Percentiles rank a stretch among this genome's conserved stretches.
These are phyloP conservation scores for Lydus trimaculatus DNA, from an alignment of 2,888 invertebrate genomes.

Conservation along the genomic window DNA sequence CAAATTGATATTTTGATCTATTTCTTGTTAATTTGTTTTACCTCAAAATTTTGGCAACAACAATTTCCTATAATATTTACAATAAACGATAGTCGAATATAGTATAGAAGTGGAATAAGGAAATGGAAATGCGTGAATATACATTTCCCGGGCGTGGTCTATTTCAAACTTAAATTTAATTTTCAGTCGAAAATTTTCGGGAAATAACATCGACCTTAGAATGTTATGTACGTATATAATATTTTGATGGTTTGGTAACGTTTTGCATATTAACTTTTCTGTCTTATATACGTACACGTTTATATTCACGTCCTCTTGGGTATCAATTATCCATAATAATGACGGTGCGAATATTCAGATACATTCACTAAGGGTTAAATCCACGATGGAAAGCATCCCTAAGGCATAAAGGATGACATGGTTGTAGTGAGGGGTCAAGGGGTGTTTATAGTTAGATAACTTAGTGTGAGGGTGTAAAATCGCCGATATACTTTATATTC, in stretches of 20 bases:
- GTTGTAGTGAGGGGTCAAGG: conserved; percentile 40
- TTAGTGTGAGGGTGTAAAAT: conserved; percentile 56
- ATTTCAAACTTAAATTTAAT: conserved; percentile 43
- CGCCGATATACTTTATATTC: conserved; percentile 33
- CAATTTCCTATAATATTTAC: not conserved
- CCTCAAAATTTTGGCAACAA: not conserved
- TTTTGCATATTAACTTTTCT: conserved; percentile 37
- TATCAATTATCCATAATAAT: conserved; percentile 45
- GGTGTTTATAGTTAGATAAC: conserved; percentile 52
- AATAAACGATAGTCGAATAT: not conserved
- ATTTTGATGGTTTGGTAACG: conserved; percentile 17
- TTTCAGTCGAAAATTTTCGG: conserved; percentile 42
- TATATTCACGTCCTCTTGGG: conserved; percentile 31
- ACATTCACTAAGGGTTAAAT: conserved; percentile 51
- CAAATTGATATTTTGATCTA: not conserved
- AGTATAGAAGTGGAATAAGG: conserved; percentile 26
- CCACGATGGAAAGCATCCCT: conserved; percentile 52
- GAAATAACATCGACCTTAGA: conserved; percentile 36
- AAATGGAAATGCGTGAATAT: conserved; percentile 50
- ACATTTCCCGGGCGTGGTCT: conserved; percentile 47
- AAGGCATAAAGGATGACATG: conserved; percentile 30
- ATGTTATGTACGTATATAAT: too few species aligned
- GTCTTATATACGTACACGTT: conserved; percentile 10
- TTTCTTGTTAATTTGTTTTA: conserved; percentile 1
- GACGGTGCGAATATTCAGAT: conserved; percentile 37